These are phyloP conservation scores for Clanis bilineata DNA, from an alignment of 2,888 invertebrate genomes.

Conservation along the genomic window DNA sequence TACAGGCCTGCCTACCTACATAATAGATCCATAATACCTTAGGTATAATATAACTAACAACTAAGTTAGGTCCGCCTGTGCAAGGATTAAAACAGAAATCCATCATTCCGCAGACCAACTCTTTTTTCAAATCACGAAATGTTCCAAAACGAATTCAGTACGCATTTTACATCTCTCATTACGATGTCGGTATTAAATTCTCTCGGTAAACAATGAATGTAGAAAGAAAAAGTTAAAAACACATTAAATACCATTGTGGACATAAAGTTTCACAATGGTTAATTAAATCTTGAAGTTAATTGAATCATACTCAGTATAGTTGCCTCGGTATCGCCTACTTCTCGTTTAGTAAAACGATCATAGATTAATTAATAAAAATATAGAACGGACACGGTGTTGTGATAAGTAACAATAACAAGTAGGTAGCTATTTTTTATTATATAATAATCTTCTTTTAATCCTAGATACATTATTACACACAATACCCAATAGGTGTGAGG, in stretches of 20 bases:
- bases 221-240: conserved; percentile 27
- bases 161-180: conserved; percentile 10
- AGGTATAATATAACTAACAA: too few species aligned
- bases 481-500: too few species aligned
- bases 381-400: neutral
- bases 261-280: conserved; percentile 39
- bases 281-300: conserved; percentile 39
- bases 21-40: too few species aligned
- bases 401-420: neutral
- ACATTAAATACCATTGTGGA: conserved; percentile 33
- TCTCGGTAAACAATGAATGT: conserved; percentile 12
- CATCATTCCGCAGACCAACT: neutral
- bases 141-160: neutral
- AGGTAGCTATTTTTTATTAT: too few species aligned
- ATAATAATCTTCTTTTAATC: too few species aligned
- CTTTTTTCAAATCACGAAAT: neutral
- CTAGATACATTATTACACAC: too few species aligned
- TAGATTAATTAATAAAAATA: neutral
- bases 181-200: conserved; percentile 17
- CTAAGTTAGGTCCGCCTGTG: too few species aligned
- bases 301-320: conserved; percentile 31
- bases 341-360: conserved; percentile 21
- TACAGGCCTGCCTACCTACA: too few species aligned
- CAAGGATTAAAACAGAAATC: neutral
- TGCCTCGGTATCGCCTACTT: conserved; percentile 27